Conservation (phyloP, 2,888 invertebrate genomes). For the Cheilosia grossa region DNA sequence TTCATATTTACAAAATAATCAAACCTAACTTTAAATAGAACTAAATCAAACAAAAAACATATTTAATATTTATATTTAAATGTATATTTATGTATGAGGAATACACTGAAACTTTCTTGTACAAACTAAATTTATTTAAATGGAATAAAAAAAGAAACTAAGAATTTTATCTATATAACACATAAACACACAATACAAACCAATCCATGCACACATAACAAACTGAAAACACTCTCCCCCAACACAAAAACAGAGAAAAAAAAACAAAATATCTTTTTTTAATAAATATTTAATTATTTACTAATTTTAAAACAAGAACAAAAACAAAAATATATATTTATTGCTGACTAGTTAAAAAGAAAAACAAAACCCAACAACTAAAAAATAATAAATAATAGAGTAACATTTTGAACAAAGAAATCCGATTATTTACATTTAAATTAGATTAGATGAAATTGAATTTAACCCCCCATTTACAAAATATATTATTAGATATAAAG, state of each 20-base stretch:
- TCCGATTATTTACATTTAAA: slow-evolving; percentile 71
- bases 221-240: slow-evolving; percentile 30
- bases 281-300: slow-evolving; percentile 58
- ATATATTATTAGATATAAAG: slow-evolving; percentile 37
- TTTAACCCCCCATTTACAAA: slow-evolving; percentile 51
- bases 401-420: slow-evolving; percentile 65
- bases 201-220: slow-evolving; percentile 39
- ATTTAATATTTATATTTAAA: slow-evolving; percentile 58
- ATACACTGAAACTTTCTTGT: slow-evolving; percentile 63
- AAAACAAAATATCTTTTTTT: slow-evolving; percentile 31
- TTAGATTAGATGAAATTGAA: slow-evolving; percentile 64
- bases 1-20: slow-evolving; percentile 56
- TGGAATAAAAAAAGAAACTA: slow-evolving; percentile 33
- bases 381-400: slow-evolving; percentile 23
- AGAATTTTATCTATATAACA: slow-evolving; percentile 34
- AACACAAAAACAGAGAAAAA: slow-evolving; percentile 13
- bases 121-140: slow-evolving; percentile 64
- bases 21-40: slow-evolving; percentile 44
- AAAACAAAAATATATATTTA: slow-evolving; percentile 54
- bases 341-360: slow-evolving; percentile 40
- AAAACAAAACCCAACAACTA: slow-evolving; percentile 47
- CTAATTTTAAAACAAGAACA: slow-evolving; percentile 32
- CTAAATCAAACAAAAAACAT: slow-evolving; percentile 29
- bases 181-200: slow-evolving; percentile 25
- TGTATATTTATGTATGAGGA: slow-evolving; percentile 63